These are phyloP conservation scores for Marcusenius ussheri DNA, from an alignment of 2,113 vertebrate genomes.

Conservation along the genomic window DNA sequence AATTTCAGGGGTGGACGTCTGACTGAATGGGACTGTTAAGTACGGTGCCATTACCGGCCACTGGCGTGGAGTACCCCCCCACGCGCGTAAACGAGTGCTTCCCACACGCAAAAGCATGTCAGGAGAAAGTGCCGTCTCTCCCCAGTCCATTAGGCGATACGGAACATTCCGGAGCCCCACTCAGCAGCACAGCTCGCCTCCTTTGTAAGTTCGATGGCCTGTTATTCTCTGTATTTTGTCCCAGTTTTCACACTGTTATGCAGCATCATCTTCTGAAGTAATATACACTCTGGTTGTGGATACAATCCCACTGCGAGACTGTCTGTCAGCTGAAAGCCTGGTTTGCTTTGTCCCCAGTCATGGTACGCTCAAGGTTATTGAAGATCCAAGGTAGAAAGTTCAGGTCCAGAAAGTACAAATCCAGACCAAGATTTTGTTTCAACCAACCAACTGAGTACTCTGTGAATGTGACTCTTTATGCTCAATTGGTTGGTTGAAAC, in stretches of 20 bases:
- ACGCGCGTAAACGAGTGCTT: neutral
- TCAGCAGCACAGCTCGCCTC: neutral
- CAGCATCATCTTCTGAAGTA: neutral
- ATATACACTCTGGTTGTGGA: neutral
- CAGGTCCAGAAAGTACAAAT: neutral
- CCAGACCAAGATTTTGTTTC: too few relatives aligned
- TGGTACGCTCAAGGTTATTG: neutral
- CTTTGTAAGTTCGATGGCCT: neutral
- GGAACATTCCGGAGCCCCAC: neutral
- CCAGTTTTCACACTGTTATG: neutral
- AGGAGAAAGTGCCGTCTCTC: neutral
- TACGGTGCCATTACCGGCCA: neutral
- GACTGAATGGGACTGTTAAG: neutral
- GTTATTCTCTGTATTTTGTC: neutral
- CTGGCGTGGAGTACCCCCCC: neutral
- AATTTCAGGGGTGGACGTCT: neutral
- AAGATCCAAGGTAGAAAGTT: neutral
- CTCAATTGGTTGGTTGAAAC: too few relatives aligned
- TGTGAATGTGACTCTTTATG: too few relatives aligned
- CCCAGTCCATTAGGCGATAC: neutral
- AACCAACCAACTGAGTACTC: too few relatives aligned
- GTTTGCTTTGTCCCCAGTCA: neutral
- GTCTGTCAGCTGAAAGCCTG: neutral
- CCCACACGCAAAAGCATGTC: neutral
- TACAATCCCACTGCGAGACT: neutral